A percentile compares a stretch with the other conserved stretches of the same genome.
Conservation (phyloP, 2,888 invertebrate species). For the Amitus sp. region DNA sequence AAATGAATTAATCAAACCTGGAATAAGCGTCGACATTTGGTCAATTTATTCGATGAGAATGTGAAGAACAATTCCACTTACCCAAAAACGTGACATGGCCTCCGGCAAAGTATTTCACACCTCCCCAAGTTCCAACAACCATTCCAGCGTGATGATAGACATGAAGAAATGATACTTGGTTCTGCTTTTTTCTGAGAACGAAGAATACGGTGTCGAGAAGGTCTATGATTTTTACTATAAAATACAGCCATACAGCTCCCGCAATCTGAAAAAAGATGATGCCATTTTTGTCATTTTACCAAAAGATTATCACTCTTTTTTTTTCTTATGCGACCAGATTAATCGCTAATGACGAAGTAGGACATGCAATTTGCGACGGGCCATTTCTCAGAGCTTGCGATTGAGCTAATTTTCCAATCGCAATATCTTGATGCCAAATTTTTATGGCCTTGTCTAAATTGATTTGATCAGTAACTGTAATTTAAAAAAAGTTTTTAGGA, state of each 20-base stretch:
- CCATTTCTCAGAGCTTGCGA: too few relatives aligned
- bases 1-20: conserved; percentile 75
- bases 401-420: too few relatives aligned
- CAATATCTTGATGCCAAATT: too few relatives aligned
- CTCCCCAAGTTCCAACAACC: conserved; percentile 75
- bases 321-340: too few relatives aligned
- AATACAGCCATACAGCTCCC: conserved; percentile 74
- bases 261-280: conserved; percentile 61
- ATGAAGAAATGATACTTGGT: conserved; percentile 85
- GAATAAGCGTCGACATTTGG: conserved; percentile 49
- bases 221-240: conserved; percentile 77
- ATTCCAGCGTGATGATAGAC: conserved; percentile 89
- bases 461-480: too few relatives aligned
- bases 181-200: conserved; percentile 83
- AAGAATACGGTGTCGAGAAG: conserved; percentile 86
- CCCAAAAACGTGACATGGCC: conserved; percentile 60
- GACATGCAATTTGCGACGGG: too few relatives aligned
- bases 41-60: too few relatives aligned
- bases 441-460: too few relatives aligned
- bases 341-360: too few relatives aligned
- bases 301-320: too few relatives aligned
- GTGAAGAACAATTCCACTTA: too few relatives aligned
- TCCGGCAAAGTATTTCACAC: conserved; percentile 72
- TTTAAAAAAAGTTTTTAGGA: too few relatives aligned
- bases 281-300: neutral